These are phyloP conservation scores for Sciaenops ocellatus DNA, from an alignment of 2,797 vertebrate species.

Conservation along the genomic window DNA sequence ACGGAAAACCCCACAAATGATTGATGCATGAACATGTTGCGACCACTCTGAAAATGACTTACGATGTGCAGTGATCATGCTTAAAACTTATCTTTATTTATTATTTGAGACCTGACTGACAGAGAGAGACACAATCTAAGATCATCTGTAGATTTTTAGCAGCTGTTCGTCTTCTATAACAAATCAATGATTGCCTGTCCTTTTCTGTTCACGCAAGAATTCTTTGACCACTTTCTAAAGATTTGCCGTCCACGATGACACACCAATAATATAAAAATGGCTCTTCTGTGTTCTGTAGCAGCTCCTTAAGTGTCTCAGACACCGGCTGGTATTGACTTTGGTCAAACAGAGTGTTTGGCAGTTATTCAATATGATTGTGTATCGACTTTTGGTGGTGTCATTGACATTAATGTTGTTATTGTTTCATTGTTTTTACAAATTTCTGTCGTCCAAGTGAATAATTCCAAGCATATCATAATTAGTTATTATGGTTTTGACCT, in stretches of 20 bases:
- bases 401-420: not conserved
- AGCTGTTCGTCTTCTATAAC: not conserved
- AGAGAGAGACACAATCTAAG: not conserved
- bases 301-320: not conserved
- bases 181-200: not conserved
- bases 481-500: not conserved
- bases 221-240: not conserved
- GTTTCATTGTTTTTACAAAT: not conserved
- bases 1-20: not conserved
- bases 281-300: not conserved
- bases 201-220: not conserved
- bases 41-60: not conserved
- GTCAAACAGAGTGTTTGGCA: not conserved
- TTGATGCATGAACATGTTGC: not conserved
- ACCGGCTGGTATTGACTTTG: not conserved
- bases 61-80: not conserved
- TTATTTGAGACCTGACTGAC: not conserved
- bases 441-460: not conserved
- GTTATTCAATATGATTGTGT: not conserved
- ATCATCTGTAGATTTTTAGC: not conserved
- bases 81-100: not conserved
- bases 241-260: not conserved
- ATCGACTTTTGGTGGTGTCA: not conserved
- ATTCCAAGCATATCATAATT: not conserved
- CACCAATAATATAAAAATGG: not conserved